Base-by-base conservation (phyloP, 2,113 vertebrate species). In the Corythoichthys intestinalis region DNA sequence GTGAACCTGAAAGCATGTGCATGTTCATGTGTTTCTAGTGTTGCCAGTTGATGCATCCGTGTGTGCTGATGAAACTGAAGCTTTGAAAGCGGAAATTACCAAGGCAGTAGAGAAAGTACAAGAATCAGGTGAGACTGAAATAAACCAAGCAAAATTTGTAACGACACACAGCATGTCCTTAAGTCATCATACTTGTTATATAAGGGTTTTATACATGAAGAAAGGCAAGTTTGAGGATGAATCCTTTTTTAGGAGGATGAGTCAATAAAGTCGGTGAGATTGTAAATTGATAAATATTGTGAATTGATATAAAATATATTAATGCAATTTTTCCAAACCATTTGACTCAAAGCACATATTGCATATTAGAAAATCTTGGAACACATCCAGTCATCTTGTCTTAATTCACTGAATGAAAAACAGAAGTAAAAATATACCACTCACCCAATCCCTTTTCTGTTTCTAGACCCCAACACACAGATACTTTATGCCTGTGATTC, bases 41-140 rank as follows among this genome's bases (percentile, higher is more conserved):
- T 93, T 98, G 38, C 97, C 96, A 0, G 94, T 98, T 38, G 90
- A 93, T 0, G 83, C 94, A 0, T 92, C 96, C 0, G 95, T 96
- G 80, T 94, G 95, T 0, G 94, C 93, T 0, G 97, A 97, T 0
- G 96, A 97, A 83, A 98, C 96, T 0, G 97, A 98, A 82, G 97
- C 96, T 0, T 89, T 98, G 4, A 98, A 98, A 89, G 96, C 96
- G 0, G 97, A 99, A 89, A 99, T 99, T 83, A 97, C 94, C 70
- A 99, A 98, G 72, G 97, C 97, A 0, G 97, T 97, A 76, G 96
- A 98, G 73, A 96, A 97, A 79, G 97, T 98, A 53, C 97, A 97
- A 75, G 96, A 98, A 84, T 95, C 94, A 89, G 97, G 97, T 97
- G 85, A 90, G 87, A 39, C 7, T 57, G 63, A 20, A 66, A 47